phyloP scores from a whole-genome alignment of 2,888 invertebrate genomes.

The Orgyia antiqua region DNA sequence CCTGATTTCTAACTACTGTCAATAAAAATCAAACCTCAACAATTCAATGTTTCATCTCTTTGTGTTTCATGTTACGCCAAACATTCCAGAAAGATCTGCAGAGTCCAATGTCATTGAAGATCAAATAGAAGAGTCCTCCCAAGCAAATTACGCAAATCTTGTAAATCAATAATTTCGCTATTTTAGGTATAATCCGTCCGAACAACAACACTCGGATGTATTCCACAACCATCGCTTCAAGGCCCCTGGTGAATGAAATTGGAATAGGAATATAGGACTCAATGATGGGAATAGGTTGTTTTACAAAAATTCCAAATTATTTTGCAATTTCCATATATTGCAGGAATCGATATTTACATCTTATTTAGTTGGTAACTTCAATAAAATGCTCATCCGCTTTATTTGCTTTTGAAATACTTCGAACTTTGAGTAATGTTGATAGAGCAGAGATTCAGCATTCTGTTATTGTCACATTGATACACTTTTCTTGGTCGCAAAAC shows the following conservation, averaged over 20 bases:
- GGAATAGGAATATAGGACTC: conserved; percentile 3
- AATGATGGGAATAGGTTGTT: conserved; percentile 14
- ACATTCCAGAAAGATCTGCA: conserved; percentile 82
- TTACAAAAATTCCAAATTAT: not conserved
- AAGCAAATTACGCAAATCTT: conserved; percentile 81
- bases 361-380: too few species aligned
- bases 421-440: too few species aligned
- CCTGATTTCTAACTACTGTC: not conserved
- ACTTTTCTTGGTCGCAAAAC: too few species aligned
- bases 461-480: too few species aligned
- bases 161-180: conserved; percentile 81
- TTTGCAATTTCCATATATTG: conserved; percentile 1
- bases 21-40: conserved; percentile 2
- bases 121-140: conserved; percentile 87
- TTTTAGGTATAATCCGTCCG: conserved; percentile 83
- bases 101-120: conserved; percentile 88
- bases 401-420: too few species aligned
- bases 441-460: too few species aligned
- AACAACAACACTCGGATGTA: conserved; percentile 86
- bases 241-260: conserved; percentile 82
- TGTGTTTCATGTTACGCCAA: conserved; percentile 48
- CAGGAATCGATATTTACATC: too few species aligned
- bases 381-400: too few species aligned
- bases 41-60: not conserved
- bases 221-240: conserved; percentile 88